Conservation (phyloP, 2,113 vertebrate species). For the Gadus chalcogrammus region DNA sequence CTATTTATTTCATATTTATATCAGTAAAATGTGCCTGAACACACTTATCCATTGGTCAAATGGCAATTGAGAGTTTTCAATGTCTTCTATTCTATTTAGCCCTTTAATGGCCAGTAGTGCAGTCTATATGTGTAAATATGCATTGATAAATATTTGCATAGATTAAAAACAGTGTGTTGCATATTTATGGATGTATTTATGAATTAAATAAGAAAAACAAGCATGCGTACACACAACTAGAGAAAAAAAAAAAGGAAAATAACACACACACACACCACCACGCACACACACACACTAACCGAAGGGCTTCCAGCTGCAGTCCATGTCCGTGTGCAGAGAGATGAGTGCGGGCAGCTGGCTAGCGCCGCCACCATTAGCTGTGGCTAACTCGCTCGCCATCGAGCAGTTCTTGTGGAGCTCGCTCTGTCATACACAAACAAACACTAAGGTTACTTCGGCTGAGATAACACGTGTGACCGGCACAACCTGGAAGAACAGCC, state of each 20-base stretch:
- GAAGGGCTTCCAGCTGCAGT: slow-evolving; percentile 92
- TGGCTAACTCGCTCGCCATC: slow-evolving; percentile 31
- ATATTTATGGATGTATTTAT: not conserved
- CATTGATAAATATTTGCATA: not conserved
- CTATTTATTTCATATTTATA: not conserved
- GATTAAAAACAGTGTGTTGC: not conserved
- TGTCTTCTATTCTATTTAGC: not conserved
- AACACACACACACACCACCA: no score
- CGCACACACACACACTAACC: slow-evolving; percentile 68
- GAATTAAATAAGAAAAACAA: not conserved
- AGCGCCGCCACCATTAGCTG: slow-evolving; percentile 2
- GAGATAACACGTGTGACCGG: not conserved
- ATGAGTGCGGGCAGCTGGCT: slow-evolving; percentile 30
- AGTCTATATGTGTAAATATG: not conserved
- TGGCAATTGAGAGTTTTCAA: not conserved
- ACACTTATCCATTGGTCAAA: no score
- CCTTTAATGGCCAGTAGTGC: not conserved
- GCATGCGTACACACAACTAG: no score
- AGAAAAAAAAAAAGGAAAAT: no score
- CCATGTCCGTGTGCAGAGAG: slow-evolving; percentile 62
- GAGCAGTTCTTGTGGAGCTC: slow-evolving; percentile 93
- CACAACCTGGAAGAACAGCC: not conserved
- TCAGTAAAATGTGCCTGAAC: not conserved
- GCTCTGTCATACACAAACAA: slow-evolving; percentile 68
- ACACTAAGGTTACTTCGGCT: not conserved